phyloP scores from a whole-genome alignment of 2,113 vertebrate genomes.

The Anser cygnoides region DNA sequence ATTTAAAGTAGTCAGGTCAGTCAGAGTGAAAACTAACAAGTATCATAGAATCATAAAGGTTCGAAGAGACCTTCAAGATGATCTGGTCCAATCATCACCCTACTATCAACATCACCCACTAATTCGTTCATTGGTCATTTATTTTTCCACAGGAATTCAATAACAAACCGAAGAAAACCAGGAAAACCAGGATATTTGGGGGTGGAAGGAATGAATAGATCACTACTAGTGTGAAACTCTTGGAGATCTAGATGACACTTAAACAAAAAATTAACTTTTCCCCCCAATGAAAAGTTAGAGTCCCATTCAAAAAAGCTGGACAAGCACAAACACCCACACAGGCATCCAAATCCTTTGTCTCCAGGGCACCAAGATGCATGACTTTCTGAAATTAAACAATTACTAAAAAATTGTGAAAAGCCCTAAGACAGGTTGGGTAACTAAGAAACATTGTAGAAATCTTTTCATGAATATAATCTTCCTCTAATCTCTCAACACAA shows the following conservation, averaged over 20 bases:
- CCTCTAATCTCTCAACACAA: not conserved
- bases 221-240: not conserved
- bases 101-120: too few relatives aligned
- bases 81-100: too few relatives aligned
- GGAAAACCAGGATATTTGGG: not conserved
- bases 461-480: not conserved
- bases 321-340: not conserved
- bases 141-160: not conserved
- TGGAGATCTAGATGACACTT: not conserved
- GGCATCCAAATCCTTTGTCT: not conserved
- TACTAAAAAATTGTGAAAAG: not conserved
- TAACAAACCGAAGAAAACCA: not conserved
- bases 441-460: not conserved
- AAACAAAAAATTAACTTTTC: not conserved
- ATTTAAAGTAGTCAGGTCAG: not conserved
- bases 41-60: too few relatives aligned
- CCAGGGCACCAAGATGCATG: not conserved
- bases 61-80: too few relatives aligned
- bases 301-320: not conserved
- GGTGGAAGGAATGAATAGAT: not conserved
- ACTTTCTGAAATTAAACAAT: not conserved
- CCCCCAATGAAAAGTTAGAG: too few relatives aligned
- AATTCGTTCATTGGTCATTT: not conserved
- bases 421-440: not conserved
- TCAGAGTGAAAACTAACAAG: constrained; percentile 1